Evolutionary conservation across 2,797 vertebrate species (phyloP).

Genomic region (Gallinago solitaria): DNA sequence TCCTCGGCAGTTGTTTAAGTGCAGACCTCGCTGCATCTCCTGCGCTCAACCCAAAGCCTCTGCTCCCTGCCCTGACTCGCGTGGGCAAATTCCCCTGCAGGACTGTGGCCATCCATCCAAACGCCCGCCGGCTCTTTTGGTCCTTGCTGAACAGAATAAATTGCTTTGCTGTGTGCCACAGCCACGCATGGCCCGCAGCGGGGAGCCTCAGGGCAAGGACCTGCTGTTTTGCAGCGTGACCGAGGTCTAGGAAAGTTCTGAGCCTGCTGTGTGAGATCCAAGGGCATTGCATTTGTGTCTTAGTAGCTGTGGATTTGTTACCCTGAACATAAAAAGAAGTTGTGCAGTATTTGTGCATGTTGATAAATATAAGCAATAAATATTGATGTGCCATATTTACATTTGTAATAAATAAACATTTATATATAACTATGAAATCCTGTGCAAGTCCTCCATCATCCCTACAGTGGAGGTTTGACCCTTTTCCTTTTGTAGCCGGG

Average conservation of each 20-base stretch:
- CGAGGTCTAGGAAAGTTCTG: not conserved
- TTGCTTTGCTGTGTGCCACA: not conserved
- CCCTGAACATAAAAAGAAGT: not conserved
- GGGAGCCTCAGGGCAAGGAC: not conserved
- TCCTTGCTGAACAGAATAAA: not conserved
- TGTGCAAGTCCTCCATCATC: no score
- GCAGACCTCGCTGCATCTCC: not conserved
- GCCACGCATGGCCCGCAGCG: rapidly evolving
- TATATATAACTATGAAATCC: rapidly evolving
- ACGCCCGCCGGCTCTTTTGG: not conserved
- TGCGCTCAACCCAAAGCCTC: not conserved
- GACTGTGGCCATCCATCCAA: rapidly evolving
- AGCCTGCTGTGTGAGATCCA: not conserved
- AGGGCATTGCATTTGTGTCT: not conserved
- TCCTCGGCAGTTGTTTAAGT: not conserved
- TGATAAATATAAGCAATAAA: not conserved
- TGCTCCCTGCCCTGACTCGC: rapidly evolving
- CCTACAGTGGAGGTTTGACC: not conserved
- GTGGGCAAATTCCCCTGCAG: not conserved
- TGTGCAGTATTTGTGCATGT: not conserved
- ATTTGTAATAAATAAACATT: not conserved
- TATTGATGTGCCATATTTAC: not conserved
- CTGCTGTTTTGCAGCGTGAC: not conserved
- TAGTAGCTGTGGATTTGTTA: not conserved
- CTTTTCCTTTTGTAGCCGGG: not conserved